These are phyloP conservation scores for Trididemnum clinides DNA, from an alignment of 23 tunicate genomes.

Conservation along the genomic window DNA sequence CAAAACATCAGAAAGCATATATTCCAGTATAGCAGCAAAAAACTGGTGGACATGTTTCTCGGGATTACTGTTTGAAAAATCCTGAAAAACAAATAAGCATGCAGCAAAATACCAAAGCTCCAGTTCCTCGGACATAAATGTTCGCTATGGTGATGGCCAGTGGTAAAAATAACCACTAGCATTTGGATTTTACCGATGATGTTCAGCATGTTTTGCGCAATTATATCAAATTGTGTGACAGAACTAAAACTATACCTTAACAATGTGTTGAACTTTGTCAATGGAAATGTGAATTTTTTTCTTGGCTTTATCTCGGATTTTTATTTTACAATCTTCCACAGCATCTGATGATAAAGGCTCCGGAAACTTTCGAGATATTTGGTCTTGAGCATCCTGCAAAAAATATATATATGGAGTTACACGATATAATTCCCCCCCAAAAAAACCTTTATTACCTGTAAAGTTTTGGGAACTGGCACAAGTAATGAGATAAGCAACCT, in stretches of 20 bases:
- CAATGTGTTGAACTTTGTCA: slow-evolving; percentile 87
- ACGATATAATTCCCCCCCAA: neutral
- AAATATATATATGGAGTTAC: neutral
- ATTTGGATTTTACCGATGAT: too few relatives aligned
- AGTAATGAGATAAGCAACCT: slow-evolving; percentile 40
- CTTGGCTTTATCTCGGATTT: slow-evolving; percentile 64
- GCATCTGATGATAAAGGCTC: slow-evolving; percentile 76
- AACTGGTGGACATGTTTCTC: slow-evolving; percentile 81
- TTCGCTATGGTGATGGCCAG: too few relatives aligned
- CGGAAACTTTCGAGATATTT: slow-evolving; percentile 78
- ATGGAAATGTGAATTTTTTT: slow-evolving; percentile 72
- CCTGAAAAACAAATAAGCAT: slow-evolving; percentile 29
- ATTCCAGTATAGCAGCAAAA: slow-evolving; percentile 80
- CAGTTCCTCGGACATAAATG: too few relatives aligned
- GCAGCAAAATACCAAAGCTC: too few relatives aligned
- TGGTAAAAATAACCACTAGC: too few relatives aligned
- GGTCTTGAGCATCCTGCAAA: slow-evolving; percentile 87
- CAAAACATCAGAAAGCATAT: slow-evolving; percentile 77
- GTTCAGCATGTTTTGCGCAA: too few relatives aligned
- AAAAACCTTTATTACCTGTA: slow-evolving; percentile 30
- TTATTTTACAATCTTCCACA: slow-evolving; percentile 64
- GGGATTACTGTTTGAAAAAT: slow-evolving; percentile 30
- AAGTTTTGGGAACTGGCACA: slow-evolving; percentile 33
- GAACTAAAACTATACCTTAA: too few relatives aligned
- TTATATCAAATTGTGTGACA: too few relatives aligned